Base-by-base conservation (phyloP, 1,140 invertebrate genomes). In the Agrypnia vestita region DNA sequence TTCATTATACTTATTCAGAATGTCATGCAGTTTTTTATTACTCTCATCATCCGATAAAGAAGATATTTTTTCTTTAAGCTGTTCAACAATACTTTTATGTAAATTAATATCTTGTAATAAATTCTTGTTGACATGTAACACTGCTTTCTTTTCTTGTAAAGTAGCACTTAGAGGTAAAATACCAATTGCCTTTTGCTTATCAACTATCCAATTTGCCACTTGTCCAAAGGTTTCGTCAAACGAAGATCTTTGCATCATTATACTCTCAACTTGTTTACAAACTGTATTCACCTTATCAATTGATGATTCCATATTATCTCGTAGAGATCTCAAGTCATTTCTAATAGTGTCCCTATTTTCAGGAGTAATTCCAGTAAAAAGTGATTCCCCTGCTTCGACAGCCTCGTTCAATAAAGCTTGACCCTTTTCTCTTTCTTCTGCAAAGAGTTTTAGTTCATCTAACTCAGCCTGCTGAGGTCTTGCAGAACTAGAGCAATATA, bases 211-310 rank as follows among this genome's bases (percentile, higher is more conserved):
- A 84, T 94, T 92, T 81, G 93, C 93, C 4, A 95, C 92, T 89
- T 97, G 95, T 69, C 92, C 92, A 82, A 95, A 95, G 80, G 95
- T 97, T 84, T 97, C 96, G 85, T 98, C 96, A 85, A 97, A 96
- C 0, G 96, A 97, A 7, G 95, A 96, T 85, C 96, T 91, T 83
- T 97, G 95, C 85, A 97, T 94, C 51, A 97, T 92, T 25, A 95
- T 93, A 19, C 92, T 95, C 89, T 97, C 96, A 49, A 97, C 93
- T 83, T 93, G 93, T 86, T 97, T 97, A 78, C 96, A 93, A 7
- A 97, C 92, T 3, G 93, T 92, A 87, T 96, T 97, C 0, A 96
- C 92, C 85, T 94, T 93, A 85, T 98, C 96, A 43, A 95, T 92
- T 15, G 97, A 91, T 62, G 92, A 91, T 89, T 98, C 97, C 86